phyloP scores from a whole-genome alignment of 2,797 vertebrate genomes.

The Halcyon chelicuti region DNA sequence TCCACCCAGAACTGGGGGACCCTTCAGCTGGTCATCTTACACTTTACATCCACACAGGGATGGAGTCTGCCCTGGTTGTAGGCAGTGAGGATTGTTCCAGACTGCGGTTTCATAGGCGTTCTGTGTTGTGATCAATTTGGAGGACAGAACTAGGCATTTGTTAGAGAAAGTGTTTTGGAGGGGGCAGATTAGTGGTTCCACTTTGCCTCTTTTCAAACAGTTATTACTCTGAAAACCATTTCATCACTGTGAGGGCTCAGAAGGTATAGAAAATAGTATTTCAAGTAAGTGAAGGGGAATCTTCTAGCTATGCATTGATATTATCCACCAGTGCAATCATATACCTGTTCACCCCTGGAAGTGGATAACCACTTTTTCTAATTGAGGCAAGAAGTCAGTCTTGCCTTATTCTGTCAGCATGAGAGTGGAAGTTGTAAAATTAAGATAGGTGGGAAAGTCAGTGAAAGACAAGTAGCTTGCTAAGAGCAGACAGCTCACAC shows the following conservation, averaged over 20 bases:
- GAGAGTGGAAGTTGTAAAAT: not conserved
- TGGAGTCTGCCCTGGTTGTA: not conserved
- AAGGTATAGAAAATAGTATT: not conserved
- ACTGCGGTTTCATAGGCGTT: not conserved
- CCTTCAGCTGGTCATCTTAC: not conserved
- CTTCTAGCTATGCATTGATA: not conserved
- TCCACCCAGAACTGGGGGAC: not conserved
- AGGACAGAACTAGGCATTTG: not conserved
- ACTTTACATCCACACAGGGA: not conserved
- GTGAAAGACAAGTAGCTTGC: not conserved
- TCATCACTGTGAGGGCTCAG: not conserved
- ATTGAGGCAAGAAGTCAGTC: not conserved
- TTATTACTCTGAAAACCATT: not conserved
- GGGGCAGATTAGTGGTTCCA: not conserved
- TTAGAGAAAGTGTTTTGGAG: not conserved
- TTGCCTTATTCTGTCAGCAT: not conserved
- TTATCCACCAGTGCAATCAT: not conserved
- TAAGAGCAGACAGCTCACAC: not conserved
- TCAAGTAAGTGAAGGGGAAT: not conserved
- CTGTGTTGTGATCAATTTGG: accelerated
- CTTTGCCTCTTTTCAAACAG: not conserved
- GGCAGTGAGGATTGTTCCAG: accelerated
- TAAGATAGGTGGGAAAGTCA: not conserved
- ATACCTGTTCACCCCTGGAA: not conserved
- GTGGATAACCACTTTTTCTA: not conserved